Evolutionary conservation across 2,888 invertebrate genomes (phyloP), one percentile per base, ranked within the genome.

Genomic region (Alloscopus bannaensis): DNA sequence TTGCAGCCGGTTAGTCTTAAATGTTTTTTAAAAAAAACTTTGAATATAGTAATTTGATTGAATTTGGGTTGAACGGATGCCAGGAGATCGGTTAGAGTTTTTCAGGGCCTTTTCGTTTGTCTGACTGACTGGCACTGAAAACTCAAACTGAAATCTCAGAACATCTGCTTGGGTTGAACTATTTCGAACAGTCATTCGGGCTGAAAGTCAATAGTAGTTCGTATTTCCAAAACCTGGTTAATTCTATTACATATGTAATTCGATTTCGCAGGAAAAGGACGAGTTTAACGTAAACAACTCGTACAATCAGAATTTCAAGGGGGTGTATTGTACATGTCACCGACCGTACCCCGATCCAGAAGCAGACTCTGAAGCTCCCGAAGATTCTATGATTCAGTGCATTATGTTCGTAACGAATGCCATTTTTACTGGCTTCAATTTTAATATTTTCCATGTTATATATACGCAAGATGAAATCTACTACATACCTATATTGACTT

Each of bases 311-410:
- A 99, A 99, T 88, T 99, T 97, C 87, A 91, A 91, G 86, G 99
- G 98, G 0, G 87, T 94, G 1, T 99, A 99, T 88, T 99, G 99
- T 88, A 92, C 90, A 13, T 99, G 99, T 88, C 90, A 93, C 47
- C 91, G 96, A 70, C 98, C 98, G 0, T 99, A 98, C 89, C 99
- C 99, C 13, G 98, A 99, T 89, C 94, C 94, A 0, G 96, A 97
- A 11, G 50, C 11, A 18, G 64, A 66, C 8, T 69, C 31, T 16
- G 72, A 80, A 66, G 90, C 91, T 3, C 89, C 91, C 42, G 93
- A 94, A 69, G 97, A 97, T 89, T 94, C 95, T 86, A 99, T 99
- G 98, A 92, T 98, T 62, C 99, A 99, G 88, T 99, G 99, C 87
- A 91, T 95, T 55, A 90, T 98, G 81, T 83, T 52, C 47, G 78